Evolutionary conservation across 2,113 vertebrate genomes (phyloP).

Genomic region (Suricata suricatta): DNA sequence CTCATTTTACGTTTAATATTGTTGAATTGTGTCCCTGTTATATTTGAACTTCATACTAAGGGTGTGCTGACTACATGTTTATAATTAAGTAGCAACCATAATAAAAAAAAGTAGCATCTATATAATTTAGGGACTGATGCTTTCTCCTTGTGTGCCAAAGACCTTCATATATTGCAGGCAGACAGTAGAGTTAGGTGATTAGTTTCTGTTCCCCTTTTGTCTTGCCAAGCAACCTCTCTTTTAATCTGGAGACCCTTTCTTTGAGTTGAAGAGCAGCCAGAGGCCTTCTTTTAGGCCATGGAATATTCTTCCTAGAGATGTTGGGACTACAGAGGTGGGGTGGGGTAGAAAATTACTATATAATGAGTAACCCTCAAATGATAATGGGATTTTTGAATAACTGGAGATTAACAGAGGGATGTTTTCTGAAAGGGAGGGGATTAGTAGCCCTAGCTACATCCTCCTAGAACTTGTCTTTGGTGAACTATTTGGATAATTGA

Average conservation of each 20-base stretch:
- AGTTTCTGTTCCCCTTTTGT: neutral
- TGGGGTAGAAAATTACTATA: neutral
- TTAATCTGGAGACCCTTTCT: neutral
- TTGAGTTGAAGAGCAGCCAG: neutral
- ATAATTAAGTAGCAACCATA: neutral
- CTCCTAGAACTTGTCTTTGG: neutral
- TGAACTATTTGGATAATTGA: constrained; percentile 10
- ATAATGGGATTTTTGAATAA: neutral
- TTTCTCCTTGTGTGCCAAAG: neutral
- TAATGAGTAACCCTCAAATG: neutral
- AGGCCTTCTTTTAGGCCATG: neutral
- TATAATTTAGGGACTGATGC: neutral
- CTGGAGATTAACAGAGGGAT: neutral
- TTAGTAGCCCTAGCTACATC: neutral
- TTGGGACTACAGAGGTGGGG: neutral
- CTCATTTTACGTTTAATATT: neutral
- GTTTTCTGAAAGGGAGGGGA: neutral
- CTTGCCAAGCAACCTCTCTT: neutral
- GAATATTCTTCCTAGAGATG: neutral
- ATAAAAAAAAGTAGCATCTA: neutral
- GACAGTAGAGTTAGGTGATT: neutral
- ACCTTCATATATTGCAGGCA: neutral
- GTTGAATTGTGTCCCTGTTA: neutral
- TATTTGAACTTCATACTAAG: neutral
- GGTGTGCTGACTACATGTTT: neutral